Evolutionary conservation across 1,140 invertebrate species (phyloP).

Genomic region (Procambarus clarkii): DNA sequence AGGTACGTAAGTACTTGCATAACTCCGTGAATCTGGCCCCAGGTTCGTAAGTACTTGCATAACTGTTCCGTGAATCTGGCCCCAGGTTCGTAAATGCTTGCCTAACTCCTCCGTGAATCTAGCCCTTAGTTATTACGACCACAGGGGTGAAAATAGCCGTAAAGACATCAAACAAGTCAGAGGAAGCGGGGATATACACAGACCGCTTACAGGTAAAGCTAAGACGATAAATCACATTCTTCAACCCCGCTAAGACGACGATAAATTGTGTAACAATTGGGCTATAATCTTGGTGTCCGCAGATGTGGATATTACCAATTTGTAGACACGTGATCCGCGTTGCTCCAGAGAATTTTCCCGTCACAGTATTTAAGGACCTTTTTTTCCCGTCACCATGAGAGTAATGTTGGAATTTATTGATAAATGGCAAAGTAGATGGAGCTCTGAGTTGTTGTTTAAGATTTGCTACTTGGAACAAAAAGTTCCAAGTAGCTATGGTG

Average conservation of each 20-base stretch:
- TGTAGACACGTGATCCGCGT: slow-evolving; percentile 1
- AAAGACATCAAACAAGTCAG: background rate
- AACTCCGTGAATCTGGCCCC: no score
- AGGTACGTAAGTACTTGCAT: no score
- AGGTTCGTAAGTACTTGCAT: no score
- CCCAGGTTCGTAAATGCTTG: no score
- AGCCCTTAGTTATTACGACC: no score
- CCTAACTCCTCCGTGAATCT: no score
- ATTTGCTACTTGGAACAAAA: no score
- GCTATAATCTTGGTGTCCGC: slow-evolving; percentile 38
- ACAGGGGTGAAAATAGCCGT: background rate
- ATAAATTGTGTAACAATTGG: slow-evolving; percentile 30
- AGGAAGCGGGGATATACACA: background rate
- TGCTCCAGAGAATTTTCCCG: no score
- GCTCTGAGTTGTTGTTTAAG: background rate
- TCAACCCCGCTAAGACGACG: background rate
- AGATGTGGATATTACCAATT: slow-evolving; percentile 47
- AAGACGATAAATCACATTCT: slow-evolving; percentile 5
- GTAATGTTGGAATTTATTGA: no score
- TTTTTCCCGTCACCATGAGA: slow-evolving; percentile 1
- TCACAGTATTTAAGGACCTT: background rate
- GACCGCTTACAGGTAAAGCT: background rate
- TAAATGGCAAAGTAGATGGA: background rate
- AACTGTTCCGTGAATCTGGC: no score
- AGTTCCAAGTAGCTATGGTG: no score